These are phyloP conservation scores for Micromys minutus DNA, from an alignment of 2,113 vertebrate genomes.

Conservation along the genomic window DNA sequence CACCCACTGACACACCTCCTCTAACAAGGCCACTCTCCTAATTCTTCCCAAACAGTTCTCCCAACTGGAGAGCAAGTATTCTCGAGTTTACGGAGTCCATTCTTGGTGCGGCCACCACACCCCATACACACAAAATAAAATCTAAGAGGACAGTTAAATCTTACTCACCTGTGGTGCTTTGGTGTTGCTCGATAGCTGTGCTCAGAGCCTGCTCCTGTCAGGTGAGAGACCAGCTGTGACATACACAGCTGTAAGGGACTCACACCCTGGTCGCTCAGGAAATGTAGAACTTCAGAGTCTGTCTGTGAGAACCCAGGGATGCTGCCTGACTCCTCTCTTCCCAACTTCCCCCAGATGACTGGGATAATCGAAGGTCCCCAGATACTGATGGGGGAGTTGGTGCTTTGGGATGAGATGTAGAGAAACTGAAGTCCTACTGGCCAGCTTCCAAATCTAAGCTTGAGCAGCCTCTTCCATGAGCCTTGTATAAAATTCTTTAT, in stretches of 20 bases:
- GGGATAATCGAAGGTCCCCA: not conserved
- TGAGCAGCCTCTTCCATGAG: not conserved
- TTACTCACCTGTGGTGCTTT: not conserved
- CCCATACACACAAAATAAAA: not conserved
- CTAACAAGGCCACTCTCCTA: not conserved
- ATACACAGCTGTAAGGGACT: not conserved
- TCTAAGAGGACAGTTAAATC: not conserved
- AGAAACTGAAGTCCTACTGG: not conserved
- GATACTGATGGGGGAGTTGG: not conserved
- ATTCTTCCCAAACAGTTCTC: not conserved
- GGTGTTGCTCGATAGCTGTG: not conserved
- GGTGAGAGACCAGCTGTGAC: not conserved
- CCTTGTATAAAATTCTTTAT: not conserved
- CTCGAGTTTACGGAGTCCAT: not conserved
- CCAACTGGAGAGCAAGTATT: not conserved
- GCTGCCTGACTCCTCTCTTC: not conserved
- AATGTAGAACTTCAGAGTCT: not conserved
- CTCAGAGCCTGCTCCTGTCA: conserved; percentile 37
- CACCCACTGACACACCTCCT: not conserved
- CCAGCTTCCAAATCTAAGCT: not conserved
- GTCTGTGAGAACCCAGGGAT: not conserved
- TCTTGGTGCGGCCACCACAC: not conserved
- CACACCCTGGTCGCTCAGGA: not conserved
- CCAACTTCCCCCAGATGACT: not conserved
- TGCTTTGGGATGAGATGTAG: not conserved